A percentile compares a stretch with the other conserved stretches of the same genome.
These are phyloP conservation scores for Chirona hameri DNA, from an alignment of 2,888 invertebrate genomes.

Conservation along the genomic window DNA sequence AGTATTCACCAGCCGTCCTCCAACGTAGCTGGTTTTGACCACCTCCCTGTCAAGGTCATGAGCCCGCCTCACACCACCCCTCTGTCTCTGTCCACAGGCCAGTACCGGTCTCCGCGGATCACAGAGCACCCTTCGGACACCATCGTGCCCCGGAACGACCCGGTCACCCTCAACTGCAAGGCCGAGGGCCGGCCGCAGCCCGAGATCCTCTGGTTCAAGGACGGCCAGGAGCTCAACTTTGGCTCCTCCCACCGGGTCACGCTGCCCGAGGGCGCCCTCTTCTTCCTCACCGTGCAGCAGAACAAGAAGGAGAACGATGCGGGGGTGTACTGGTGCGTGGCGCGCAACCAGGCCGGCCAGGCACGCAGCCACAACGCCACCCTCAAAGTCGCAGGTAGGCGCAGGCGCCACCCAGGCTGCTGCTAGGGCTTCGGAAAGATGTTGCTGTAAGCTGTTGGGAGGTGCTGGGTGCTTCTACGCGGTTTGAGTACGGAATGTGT, in stretches of 20 bases:
- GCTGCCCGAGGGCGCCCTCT: conserved; percentile 82
- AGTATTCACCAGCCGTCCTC: no score
- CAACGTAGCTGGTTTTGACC: not conserved
- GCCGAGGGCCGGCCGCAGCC: conserved; percentile 93
- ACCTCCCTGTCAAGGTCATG: not conserved
- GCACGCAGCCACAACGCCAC: conserved; percentile 90
- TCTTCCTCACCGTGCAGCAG: conserved; percentile 91
- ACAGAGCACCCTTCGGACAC: conserved; percentile 96
- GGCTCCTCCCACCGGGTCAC: conserved; percentile 70
- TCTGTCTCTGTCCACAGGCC: conserved; percentile 32
- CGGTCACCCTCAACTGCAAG: conserved; percentile 94
- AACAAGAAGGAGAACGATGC: conserved; percentile 56
- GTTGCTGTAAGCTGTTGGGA: no score
- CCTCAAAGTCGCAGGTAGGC: conserved; percentile 87
- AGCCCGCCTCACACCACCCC: not conserved
- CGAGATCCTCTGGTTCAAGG: conserved; percentile 88
- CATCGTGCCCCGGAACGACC: conserved; percentile 92
- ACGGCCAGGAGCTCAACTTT: conserved; percentile 63
- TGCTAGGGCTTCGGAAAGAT: no score
- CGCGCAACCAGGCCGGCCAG: conserved; percentile 83
- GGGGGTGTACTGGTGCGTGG: conserved; percentile 96
- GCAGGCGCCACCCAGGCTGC: not conserved
- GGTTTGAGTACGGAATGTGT: no score
- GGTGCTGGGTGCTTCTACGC: no score
- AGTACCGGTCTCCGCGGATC: conserved; percentile 74